phyloP scores from a whole-genome alignment of 2,888 invertebrate genomes.

The Nymphalis urticae region DNA sequence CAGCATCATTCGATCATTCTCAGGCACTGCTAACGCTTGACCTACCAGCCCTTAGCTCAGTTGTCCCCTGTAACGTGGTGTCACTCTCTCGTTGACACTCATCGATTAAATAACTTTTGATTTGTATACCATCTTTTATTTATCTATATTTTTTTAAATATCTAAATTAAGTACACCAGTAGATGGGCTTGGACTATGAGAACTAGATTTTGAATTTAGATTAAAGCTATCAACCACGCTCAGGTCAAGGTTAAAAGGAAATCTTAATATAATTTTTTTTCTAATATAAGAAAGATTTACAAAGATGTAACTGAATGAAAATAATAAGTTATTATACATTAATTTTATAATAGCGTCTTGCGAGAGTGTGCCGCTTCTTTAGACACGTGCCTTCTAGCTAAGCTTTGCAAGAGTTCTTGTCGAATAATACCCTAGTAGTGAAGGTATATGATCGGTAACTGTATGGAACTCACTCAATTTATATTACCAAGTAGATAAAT shows the following conservation, averaged over 20 bases:
- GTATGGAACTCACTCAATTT: background rate
- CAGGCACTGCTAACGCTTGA: background rate
- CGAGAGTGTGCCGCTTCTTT: background rate
- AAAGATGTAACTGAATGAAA: no score
- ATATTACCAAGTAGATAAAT: background rate
- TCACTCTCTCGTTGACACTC: conserved; percentile 1
- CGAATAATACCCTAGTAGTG: background rate
- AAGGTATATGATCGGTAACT: background rate
- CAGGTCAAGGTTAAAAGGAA: no score
- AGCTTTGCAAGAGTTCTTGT: background rate
- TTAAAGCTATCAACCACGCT: no score
- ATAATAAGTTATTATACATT: no score
- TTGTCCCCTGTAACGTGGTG: background rate
- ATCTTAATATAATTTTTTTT: no score
- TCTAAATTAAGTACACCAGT: background rate
- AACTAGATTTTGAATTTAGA: no score
- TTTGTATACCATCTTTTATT: background rate
- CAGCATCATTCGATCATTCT: conserved; percentile 77
- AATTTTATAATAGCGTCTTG: background rate
- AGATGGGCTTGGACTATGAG: no score
- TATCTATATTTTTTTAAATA: background rate
- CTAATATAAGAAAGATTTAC: no score
- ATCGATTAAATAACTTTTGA: conserved; percentile 5
- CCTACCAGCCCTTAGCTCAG: background rate
- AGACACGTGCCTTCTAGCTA: conserved; percentile 4